A percentile compares a stretch with the other conserved stretches of the same genome.
phyloP scores from a whole-genome alignment of 1,140 invertebrate species.

The Drosophila eugracilis region DNA sequence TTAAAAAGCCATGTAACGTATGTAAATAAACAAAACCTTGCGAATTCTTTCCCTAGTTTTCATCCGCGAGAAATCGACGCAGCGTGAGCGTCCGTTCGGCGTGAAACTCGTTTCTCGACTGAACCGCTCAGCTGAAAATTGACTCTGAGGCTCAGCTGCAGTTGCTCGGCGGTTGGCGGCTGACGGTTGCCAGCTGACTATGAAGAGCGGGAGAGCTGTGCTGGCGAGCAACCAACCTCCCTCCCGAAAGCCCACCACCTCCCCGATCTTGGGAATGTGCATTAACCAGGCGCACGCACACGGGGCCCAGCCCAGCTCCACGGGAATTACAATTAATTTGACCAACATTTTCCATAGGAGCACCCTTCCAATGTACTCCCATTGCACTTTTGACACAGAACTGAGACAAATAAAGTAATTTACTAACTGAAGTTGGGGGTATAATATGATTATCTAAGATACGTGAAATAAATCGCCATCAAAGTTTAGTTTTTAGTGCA shows the following conservation, averaged over 20 bases:
- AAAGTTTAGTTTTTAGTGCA: no score
- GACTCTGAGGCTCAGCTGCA: conserved; percentile 21
- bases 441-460: no score
- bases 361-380: background rate
- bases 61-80: conserved; percentile 41
- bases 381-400: no score
- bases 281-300: conserved; percentile 17
- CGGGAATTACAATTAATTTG: conserved; percentile 47
- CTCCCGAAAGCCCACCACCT: background rate
- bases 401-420: background rate
- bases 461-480: no score
- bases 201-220: background rate
- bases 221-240: background rate
- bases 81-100: conserved; percentile 68
- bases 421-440: no score
- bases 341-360: conserved; percentile 12
- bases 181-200: conserved; percentile 33
- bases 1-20: conserved; percentile 66
- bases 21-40: conserved; percentile 63
- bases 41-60: conserved; percentile 51
- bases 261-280: conserved; percentile 7
- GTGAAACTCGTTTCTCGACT: conserved; percentile 77
- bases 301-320: conserved; percentile 12
- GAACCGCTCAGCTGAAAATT: conserved; percentile 59
- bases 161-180: conserved; percentile 38